Evolutionary conservation across 2,113 vertebrate genomes (phyloP).

Genomic region (Siniperca chuatsi): DNA sequence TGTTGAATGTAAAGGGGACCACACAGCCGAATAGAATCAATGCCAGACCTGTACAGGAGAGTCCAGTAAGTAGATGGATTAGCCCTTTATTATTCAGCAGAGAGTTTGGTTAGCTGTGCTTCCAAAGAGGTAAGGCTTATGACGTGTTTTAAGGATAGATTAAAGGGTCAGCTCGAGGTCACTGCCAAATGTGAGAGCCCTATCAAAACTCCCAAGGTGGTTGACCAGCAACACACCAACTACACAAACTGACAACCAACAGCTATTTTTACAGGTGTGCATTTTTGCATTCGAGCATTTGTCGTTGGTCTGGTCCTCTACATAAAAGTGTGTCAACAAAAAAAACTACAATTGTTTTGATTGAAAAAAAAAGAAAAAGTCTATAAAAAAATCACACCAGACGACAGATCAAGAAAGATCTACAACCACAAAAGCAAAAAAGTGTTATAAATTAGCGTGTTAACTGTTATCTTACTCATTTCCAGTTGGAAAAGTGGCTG

Average conservation of each 20-base stretch:
- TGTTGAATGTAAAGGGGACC: conserved; percentile 25
- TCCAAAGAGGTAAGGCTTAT: conserved; percentile 61
- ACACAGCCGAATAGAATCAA: conserved; percentile 49
- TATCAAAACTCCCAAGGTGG: conserved; percentile 32
- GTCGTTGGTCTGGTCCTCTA: background rate
- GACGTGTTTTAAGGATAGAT: conserved; percentile 56
- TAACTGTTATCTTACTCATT: background rate
- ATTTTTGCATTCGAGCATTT: background rate
- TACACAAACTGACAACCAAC: background rate
- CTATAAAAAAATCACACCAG: background rate
- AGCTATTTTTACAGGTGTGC: background rate
- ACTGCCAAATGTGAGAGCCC: conserved; percentile 55
- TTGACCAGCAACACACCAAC: background rate
- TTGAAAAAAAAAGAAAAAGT: background rate
- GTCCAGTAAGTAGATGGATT: conserved; percentile 60
- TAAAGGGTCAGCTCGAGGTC: conserved; percentile 63
- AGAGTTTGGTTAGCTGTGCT: conserved; percentile 58
- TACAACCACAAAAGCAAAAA: background rate
- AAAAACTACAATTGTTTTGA: background rate
- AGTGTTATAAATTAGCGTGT: background rate
- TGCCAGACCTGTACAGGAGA: conserved; percentile 47
- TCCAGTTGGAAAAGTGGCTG: background rate
- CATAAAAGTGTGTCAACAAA: background rate
- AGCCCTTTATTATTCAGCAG: conserved; percentile 56
- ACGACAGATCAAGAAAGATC: background rate